These are phyloP conservation scores for Ectobius pallidus DNA, from an alignment of 2,888 invertebrate genomes.

Conservation along the genomic window DNA sequence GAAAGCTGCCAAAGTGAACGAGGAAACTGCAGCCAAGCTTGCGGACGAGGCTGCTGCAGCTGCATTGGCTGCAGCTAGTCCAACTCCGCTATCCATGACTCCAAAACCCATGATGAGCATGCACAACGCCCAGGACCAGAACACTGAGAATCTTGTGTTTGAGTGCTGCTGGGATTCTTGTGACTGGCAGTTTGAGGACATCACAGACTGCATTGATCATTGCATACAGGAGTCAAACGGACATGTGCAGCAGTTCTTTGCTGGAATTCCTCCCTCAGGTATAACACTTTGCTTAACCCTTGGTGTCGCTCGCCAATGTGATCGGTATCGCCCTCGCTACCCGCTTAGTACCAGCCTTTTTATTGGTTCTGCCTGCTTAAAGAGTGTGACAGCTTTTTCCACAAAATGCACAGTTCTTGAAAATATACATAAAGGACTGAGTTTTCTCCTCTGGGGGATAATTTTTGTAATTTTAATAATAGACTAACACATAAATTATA, in stretches of 20 bases:
- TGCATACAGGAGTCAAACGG: slow-evolving; percentile 73
- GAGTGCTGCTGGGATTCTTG: slow-evolving; percentile 93
- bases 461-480: no score
- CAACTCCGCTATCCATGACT: slow-evolving; percentile 51
- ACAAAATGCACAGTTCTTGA: no score
- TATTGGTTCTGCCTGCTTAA: no score
- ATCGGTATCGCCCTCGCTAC: no score
- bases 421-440: no score
- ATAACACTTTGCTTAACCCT: no score
- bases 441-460: no score
- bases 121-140: background rate
- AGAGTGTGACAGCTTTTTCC: no score
- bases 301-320: no score
- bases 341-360: no score
- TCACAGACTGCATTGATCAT: slow-evolving; percentile 87
- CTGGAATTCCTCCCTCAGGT: slow-evolving; percentile 53
- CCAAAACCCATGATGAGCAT: slow-evolving; percentile 49
- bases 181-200: slow-evolving; percentile 91
- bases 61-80: slow-evolving; percentile 43
- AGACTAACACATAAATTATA: no score
- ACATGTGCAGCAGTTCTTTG: slow-evolving; percentile 69
- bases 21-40: slow-evolving; percentile 75
- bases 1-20: slow-evolving; percentile 86
- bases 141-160: slow-evolving; percentile 59
- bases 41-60: slow-evolving; percentile 53